Evolutionary conservation across 2,888 invertebrate genomes (phyloP).

Genomic region (Thecocarcelia acutangulata): DNA sequence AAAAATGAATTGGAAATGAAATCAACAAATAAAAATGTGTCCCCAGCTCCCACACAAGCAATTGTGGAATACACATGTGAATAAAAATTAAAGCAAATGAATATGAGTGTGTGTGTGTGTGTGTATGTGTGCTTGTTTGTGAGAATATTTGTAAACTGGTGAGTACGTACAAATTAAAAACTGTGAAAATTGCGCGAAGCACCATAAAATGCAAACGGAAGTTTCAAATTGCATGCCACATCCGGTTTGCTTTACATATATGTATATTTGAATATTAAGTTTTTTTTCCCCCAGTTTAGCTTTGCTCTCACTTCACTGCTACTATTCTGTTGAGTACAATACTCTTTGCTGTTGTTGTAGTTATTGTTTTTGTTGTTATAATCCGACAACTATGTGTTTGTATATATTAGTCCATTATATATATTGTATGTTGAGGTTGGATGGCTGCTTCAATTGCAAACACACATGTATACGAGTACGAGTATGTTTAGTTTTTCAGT

Average conservation of each 20-base stretch:
- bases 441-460: conserved; percentile 24
- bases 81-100: conserved; percentile 29
- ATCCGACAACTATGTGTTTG: conserved; percentile 50
- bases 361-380: neutral
- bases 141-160: conserved; percentile 18
- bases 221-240: conserved; percentile 68
- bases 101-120: neutral
- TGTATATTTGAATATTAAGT: conserved; percentile 39
- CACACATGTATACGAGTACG: neutral
- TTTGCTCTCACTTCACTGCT: conserved; percentile 19
- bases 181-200: conserved; percentile 68
- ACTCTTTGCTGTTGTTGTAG: conserved; percentile 1
- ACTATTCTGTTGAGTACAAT: conserved; percentile 8
- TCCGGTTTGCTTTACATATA: conserved; percentile 67
- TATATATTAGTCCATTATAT: conserved; percentile 52
- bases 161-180: conserved; percentile 64
- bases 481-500: conserved; percentile 20
- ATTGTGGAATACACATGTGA: conserved; percentile 55
- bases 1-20: conserved; percentile 67
- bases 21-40: conserved; percentile 66
- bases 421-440: conserved; percentile 50
- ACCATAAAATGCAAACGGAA: conserved; percentile 69
- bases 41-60: conserved; percentile 56
- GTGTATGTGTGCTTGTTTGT: neutral
- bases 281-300: neutral